These are phyloP conservation scores for Lymantria dispar DNA, from an alignment of 2,888 invertebrate genomes.

Conservation along the genomic window DNA sequence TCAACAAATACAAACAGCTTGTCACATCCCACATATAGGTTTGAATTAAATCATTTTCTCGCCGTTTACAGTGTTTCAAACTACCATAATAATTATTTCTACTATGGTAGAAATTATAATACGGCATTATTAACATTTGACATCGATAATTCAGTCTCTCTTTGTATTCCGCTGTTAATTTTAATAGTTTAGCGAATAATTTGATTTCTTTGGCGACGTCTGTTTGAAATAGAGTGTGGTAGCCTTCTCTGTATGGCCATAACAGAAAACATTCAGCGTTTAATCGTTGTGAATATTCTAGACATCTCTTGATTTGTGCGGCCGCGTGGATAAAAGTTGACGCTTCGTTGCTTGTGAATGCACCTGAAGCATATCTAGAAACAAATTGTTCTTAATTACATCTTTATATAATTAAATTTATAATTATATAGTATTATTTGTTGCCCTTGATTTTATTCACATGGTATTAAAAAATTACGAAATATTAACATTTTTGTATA, in stretches of 20 bases:
- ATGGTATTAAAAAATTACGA: too few species aligned
- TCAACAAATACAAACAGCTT: slow-evolving; percentile 84
- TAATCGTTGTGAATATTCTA: slow-evolving; percentile 83
- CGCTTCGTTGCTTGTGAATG: slow-evolving; percentile 83
- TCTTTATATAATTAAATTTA: too few species aligned
- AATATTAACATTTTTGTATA: too few species aligned
- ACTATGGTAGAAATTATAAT: slow-evolving; percentile 39
- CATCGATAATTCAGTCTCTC: slow-evolving; percentile 76
- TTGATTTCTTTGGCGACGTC: slow-evolving; percentile 83
- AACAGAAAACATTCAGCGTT: slow-evolving; percentile 84
- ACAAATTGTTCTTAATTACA: not conserved
- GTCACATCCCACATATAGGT: slow-evolving; percentile 84
- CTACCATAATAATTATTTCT: slow-evolving; percentile 20
- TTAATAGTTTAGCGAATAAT: slow-evolving; percentile 83
- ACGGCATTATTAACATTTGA: slow-evolving; percentile 82
- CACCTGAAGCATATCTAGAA: slow-evolving; percentile 82
- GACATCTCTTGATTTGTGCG: slow-evolving; percentile 83
- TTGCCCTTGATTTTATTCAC: too few species aligned
- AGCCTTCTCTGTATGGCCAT: slow-evolving; percentile 84
- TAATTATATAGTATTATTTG: too few species aligned
- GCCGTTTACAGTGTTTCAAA: slow-evolving; percentile 43
- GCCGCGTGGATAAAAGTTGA: slow-evolving; percentile 82
- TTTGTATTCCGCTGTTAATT: slow-evolving; percentile 84
- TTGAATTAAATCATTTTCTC: slow-evolving; percentile 68
- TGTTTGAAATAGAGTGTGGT: slow-evolving; percentile 81